Evolutionary conservation across 1,140 invertebrate genomes (phyloP).

Genomic region (Venustaconcha ellipsiformis): DNA sequence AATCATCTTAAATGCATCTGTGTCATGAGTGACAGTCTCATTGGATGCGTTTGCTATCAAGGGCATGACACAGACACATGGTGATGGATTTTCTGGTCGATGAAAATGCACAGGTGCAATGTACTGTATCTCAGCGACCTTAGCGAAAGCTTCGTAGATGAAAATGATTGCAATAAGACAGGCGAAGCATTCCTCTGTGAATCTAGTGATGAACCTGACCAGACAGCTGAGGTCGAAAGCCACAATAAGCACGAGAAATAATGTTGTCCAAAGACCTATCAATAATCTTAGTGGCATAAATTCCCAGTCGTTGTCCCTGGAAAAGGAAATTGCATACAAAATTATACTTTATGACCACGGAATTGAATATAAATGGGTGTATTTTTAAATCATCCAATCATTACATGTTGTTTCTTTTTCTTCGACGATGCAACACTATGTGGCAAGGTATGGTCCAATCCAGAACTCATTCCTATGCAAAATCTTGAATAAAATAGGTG

Average conservation of each 20-base stretch:
- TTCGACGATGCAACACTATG: too few relatives aligned
- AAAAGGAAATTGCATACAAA: constrained; percentile 11
- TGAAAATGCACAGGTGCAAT: constrained; percentile 49
- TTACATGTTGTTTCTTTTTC: too few relatives aligned
- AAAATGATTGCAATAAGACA: constrained; percentile 99
- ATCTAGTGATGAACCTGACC: constrained; percentile 98
- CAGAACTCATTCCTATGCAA: too few relatives aligned
- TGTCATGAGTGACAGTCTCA: too few relatives aligned
- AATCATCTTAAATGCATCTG: too few relatives aligned
- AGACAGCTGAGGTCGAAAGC: constrained; percentile 96
- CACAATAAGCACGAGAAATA: constrained; percentile 90
- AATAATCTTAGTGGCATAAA: constrained; percentile 95
- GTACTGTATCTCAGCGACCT: constrained; percentile 59
- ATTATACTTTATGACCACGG: too few relatives aligned
- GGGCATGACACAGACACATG: constrained; percentile 47
- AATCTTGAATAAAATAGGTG: too few relatives aligned
- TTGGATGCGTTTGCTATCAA: too few relatives aligned
- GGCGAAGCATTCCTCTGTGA: constrained; percentile 99
- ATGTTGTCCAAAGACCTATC: constrained; percentile 95
- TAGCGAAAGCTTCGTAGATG: constrained; percentile 91
- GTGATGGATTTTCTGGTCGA: constrained; percentile 9
- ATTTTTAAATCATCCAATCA: too few relatives aligned
- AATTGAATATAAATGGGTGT: too few relatives aligned
- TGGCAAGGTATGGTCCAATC: too few relatives aligned
- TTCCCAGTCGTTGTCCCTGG: constrained; percentile 81